Conservation (phyloP, 2,888 invertebrate genomes). For the Andrena minutula region DNA sequence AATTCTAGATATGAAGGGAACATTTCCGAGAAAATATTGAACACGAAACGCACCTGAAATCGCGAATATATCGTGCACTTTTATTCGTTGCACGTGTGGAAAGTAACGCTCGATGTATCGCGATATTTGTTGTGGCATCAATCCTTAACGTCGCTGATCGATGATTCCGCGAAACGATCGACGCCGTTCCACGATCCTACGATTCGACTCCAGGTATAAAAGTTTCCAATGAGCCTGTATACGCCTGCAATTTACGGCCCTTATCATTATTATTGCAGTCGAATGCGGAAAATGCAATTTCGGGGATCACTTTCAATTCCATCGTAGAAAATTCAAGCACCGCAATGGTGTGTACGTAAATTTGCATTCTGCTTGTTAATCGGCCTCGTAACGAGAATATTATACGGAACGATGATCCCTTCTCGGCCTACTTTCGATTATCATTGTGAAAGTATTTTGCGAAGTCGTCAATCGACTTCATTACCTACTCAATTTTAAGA, state of each 20-base stretch:
- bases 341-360: background rate
- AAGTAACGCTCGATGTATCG: too few species aligned
- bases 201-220: background rate
- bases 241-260: background rate
- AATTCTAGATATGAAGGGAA: background rate
- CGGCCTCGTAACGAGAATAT: constrained; percentile 5
- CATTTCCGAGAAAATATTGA: background rate
- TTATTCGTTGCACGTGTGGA: background rate
- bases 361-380: constrained; percentile 15
- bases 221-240: background rate
- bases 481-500: background rate
- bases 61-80: background rate
- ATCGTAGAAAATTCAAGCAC: background rate
- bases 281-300: constrained; percentile 1
- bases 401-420: background rate
- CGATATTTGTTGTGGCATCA: constrained; percentile 6
- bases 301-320: background rate
- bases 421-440: too few species aligned
- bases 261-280: background rate
- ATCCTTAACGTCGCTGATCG: background rate
- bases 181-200: background rate
- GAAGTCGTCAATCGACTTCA: constrained; percentile 3
- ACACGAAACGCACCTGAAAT: background rate
- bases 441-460: background rate
- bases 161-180: background rate